These are phyloP conservation scores for Catocala fraxini DNA, from an alignment of 2,888 invertebrate species.

Conservation along the genomic window DNA sequence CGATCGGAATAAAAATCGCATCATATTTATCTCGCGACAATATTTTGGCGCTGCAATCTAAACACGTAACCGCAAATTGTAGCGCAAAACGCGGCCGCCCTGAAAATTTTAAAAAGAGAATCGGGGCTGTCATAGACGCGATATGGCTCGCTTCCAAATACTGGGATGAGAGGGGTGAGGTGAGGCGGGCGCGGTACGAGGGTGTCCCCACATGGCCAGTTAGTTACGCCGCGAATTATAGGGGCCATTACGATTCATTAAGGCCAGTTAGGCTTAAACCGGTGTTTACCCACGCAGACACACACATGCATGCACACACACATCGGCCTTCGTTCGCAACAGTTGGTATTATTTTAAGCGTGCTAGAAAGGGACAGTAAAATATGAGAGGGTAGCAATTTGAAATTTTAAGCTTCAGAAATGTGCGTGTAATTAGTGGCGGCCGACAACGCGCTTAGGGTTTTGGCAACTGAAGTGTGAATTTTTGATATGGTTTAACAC, in stretches of 20 bases:
- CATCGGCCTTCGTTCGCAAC: slow-evolving; percentile 67
- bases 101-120: slow-evolving; percentile 85
- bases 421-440: slow-evolving; percentile 81
- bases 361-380: slow-evolving; percentile 63
- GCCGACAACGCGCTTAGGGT: slow-evolving; percentile 76
- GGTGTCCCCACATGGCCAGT: slow-evolving; percentile 85
- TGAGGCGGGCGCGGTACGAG: slow-evolving; percentile 47
- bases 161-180: slow-evolving; percentile 57
- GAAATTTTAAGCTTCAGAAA: slow-evolving; percentile 79
- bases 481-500: slow-evolving; percentile 63
- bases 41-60: slow-evolving; percentile 66
- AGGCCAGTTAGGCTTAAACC: slow-evolving; percentile 88
- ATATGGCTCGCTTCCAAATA: slow-evolving; percentile 85
- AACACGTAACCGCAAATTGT: slow-evolving; percentile 83
- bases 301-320: slow-evolving; percentile 60
- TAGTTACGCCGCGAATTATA: slow-evolving; percentile 89
- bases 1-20: slow-evolving; percentile 26
- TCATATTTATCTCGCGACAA: slow-evolving; percentile 31
- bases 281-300: slow-evolving; percentile 84
- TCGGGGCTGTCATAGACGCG: slow-evolving; percentile 81
- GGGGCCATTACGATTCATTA: slow-evolving; percentile 89
- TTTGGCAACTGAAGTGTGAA: slow-evolving; percentile 72
- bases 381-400: slow-evolving; percentile 69
- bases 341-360: slow-evolving; percentile 75
- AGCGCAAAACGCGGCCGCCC: slow-evolving; percentile 68